Evolutionary conservation across 2,113 vertebrate genomes (phyloP), one percentile per base, ranked within the genome.

Genomic region (Picathartes gymnocephalus): DNA sequence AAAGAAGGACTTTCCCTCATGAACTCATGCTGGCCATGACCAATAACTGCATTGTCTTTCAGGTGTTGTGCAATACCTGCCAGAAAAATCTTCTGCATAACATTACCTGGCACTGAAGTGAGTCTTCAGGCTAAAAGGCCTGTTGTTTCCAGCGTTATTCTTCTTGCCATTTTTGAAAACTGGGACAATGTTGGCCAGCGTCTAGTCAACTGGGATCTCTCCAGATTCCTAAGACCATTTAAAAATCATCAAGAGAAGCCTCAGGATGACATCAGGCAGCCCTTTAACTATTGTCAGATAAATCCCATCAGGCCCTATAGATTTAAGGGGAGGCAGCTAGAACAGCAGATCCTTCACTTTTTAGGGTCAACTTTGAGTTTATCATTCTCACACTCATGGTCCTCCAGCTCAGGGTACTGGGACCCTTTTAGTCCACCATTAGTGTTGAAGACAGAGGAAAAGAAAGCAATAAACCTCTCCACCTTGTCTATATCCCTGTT

Each of bases 21-120:
- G 14, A 58, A 44, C 6, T 11, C 0, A 0, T 27, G 62, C 31
- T 22, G 16, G 13, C 11, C 14, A 3, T 60, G 27, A 50, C 10
- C 53, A 57, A 44, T 33, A 31, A 30, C 51, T 58, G 20, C 8
- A 8, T 22, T 68, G 7, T n/a, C 37, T 51, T 37, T 86, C 27
- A 50, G 11, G 18, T 42, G 17, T 27, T 66, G 35, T 35, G 16
- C 16, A 66, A 35, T 25, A 66, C 11, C 33, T 60, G 33, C 7
- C 53, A 77, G 37, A 77, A 86, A 37, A 44, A 51, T 58, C 15
- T n/a, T 56, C 30, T 50, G 31, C 25, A 58, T 33, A 68, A 58
- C 31, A 21, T 50, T 27, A 68, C 25, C 37, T 60, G 72, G 31
- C 9, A 27, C 53, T 28, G 27, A 86, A 77, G 22, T 3, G 14